Percentiles rank a stretch among this genome's conserved stretches.
These are phyloP conservation scores for Morphnarchus princeps DNA, from an alignment of 2,113 vertebrate species.

Conservation along the genomic window DNA sequence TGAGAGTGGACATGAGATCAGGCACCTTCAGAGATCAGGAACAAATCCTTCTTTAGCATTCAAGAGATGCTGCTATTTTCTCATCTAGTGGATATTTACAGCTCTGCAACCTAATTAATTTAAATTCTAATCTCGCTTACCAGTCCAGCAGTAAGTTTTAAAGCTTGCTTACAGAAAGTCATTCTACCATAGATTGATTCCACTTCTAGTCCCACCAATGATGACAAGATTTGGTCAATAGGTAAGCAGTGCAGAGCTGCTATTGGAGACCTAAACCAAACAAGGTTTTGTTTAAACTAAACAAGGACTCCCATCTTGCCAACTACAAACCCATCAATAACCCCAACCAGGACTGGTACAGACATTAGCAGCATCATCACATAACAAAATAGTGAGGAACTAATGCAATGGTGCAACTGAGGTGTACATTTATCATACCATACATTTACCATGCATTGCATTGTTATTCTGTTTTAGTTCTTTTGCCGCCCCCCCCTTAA, in stretches of 20 bases:
- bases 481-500: background rate
- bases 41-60: background rate
- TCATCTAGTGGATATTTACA: background rate
- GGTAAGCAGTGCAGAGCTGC: background rate
- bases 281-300: background rate
- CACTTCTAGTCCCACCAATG: background rate
- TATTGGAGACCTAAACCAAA: background rate
- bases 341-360: too few species aligned
- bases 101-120: background rate
- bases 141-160: background rate
- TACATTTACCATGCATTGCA: rapidly evolving
- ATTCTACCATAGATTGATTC: background rate
- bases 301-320: too few species aligned
- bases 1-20: background rate
- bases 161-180: background rate
- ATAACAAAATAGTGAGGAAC: background rate
- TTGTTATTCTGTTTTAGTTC: rapidly evolving
- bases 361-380: background rate
- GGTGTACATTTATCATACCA: background rate
- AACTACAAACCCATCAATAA: background rate
- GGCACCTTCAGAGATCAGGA: background rate
- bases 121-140: background rate
- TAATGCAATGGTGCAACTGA: rapidly evolving
- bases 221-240: rapidly evolving
- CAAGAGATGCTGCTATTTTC: rapidly evolving